Evolutionary conservation across 2,888 invertebrate species (phyloP).

Genomic region (Drosophila engyochracea): DNA sequence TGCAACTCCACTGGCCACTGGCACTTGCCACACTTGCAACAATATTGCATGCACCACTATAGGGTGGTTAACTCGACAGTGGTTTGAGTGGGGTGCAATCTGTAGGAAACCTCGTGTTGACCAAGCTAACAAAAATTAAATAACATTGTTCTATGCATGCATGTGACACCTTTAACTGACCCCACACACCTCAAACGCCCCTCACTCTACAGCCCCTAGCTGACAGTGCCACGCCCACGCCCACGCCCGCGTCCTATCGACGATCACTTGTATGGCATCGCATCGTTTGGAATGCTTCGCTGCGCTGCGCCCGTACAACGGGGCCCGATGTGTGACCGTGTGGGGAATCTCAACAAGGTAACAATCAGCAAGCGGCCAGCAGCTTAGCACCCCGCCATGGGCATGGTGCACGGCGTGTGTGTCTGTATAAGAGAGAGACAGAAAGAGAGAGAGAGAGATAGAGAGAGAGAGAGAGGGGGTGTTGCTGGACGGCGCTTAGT

Average conservation of each 20-base stretch:
- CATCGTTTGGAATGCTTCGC: conserved; percentile 73
- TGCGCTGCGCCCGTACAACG: conserved; percentile 77
- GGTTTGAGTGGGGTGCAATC: conserved; percentile 7
- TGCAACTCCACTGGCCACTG: conserved; percentile 57
- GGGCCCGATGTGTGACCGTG: conserved; percentile 34
- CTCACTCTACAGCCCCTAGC: not conserved
- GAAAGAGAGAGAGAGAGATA: not conserved
- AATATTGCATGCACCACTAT: conserved; percentile 5
- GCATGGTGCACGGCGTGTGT: not conserved
- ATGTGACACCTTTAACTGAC: conserved; percentile 54
- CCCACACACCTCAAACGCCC: not conserved
- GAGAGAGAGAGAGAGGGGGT: not conserved
- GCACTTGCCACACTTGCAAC: conserved; percentile 5
- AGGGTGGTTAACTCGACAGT: conserved; percentile 1
- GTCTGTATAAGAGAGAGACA: not conserved
- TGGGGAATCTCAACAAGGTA: conserved; percentile 71
- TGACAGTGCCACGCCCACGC: not conserved
- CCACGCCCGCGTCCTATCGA: not conserved
- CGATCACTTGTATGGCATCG: conserved; percentile 83
- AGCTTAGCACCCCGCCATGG: conserved; percentile 31
- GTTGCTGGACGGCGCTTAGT: conserved; percentile 53
- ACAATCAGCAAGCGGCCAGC: conserved; percentile 37
- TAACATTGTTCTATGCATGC: conserved; percentile 64
- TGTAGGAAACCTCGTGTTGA: conserved; percentile 16
- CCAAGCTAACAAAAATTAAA: conserved; percentile 66